phyloP scores from a whole-genome alignment of 2,888 invertebrate genomes.

The Tetanocera ferruginea region DNA sequence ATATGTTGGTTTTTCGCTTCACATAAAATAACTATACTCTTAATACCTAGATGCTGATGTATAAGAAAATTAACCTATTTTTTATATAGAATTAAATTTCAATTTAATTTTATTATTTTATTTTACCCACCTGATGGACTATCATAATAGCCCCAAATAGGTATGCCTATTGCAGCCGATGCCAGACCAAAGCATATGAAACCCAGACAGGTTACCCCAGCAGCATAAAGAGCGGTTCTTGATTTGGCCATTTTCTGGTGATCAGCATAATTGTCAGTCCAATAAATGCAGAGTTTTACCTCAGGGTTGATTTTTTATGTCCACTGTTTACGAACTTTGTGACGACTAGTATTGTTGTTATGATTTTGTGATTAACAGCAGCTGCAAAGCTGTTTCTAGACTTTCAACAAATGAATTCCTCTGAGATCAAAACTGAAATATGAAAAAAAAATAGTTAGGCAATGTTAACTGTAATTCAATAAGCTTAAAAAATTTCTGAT shows the following conservation, averaged over 20 bases:
- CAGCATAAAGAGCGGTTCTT: slow-evolving; percentile 68
- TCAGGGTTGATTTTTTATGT: not conserved
- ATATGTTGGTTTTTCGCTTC: no score
- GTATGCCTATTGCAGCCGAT: slow-evolving; percentile 85
- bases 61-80: no score
- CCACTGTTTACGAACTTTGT: not conserved
- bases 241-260: slow-evolving; percentile 68
- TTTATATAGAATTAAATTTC: no score
- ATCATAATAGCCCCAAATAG: slow-evolving; percentile 89
- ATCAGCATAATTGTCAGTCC: slow-evolving; percentile 49
- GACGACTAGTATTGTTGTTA: not conserved
- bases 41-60: no score
- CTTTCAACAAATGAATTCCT: no score
- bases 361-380: not conserved
- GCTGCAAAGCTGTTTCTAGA: not conserved
- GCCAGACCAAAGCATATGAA: slow-evolving; percentile 86
- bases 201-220: slow-evolving; percentile 72
- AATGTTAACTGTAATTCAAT: not conserved
- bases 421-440: slow-evolving; percentile 13
- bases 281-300: not conserved
- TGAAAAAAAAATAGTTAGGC: not conserved
- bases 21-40: no score
- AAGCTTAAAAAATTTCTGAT: no score
- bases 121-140: slow-evolving; percentile 71
- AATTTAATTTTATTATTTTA: not conserved